phyloP scores from a whole-genome alignment of 2,888 invertebrate species.

The Epinotia bilunana region DNA sequence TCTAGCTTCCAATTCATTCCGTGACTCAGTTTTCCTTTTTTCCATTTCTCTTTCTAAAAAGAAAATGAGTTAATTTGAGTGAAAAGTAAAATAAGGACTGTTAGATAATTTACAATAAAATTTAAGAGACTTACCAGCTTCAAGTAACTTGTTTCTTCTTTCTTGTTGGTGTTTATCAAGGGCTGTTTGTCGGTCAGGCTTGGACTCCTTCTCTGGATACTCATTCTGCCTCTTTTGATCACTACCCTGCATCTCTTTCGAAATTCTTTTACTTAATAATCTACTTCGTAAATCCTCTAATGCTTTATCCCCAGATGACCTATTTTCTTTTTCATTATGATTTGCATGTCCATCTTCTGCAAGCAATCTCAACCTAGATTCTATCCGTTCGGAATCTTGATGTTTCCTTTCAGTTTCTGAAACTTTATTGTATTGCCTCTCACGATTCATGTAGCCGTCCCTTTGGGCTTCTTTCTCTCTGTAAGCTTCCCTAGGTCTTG shows the following conservation, averaged over 20 bases:
- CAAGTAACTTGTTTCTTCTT: conserved; percentile 87
- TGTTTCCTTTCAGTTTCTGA: conserved; percentile 71
- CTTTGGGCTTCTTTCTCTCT: conserved; percentile 68
- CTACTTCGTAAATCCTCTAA: conserved; percentile 91
- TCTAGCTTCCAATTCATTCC: conserved; percentile 89
- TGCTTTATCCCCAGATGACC: conserved; percentile 84
- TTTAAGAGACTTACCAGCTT: conserved; percentile 82
- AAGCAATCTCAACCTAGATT: conserved; percentile 70
- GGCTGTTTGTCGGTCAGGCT: conserved; percentile 69
- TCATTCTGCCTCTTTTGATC: conserved; percentile 73
- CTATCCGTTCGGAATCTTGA: conserved; percentile 71
- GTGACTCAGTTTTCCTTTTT: conserved; percentile 89
- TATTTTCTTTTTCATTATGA: conserved; percentile 80
- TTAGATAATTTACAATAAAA: not conserved
- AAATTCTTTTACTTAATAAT: conserved; percentile 87
- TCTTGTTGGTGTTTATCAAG: conserved; percentile 83
- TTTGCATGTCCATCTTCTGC: conserved; percentile 72
- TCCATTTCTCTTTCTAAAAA: conserved; percentile 89
- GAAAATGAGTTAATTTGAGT: not conserved
- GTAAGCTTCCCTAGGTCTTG: conserved; percentile 58
- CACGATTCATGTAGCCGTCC: conserved; percentile 68
- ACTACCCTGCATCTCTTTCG: conserved; percentile 86
- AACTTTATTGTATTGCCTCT: conserved; percentile 71
- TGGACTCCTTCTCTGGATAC: conserved; percentile 76
- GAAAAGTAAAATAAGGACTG: not conserved